These are phyloP conservation scores for Dissostichus mawsoni DNA, from an alignment of 2,113 vertebrate species.

Conservation along the genomic window DNA sequence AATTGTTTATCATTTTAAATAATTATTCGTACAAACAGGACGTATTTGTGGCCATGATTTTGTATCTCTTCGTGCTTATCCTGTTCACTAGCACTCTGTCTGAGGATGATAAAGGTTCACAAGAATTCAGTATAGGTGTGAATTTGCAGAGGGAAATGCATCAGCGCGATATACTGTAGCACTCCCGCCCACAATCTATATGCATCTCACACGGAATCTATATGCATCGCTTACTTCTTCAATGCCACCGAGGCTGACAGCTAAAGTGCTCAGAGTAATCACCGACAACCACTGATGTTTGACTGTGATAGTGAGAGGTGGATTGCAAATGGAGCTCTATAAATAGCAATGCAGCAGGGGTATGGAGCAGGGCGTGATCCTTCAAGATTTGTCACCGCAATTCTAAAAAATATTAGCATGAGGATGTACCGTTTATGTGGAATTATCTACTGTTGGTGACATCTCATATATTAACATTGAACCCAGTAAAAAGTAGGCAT, in stretches of 20 bases:
- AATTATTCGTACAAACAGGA: conserved; percentile 9
- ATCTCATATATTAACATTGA: neutral
- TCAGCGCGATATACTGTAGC: conserved; percentile 1
- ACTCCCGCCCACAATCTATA: conserved; percentile 39
- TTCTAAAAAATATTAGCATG: conserved; percentile 4
- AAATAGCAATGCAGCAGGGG: conserved; percentile 47
- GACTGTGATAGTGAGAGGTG: conserved; percentile 52
- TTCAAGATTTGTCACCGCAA: neutral
- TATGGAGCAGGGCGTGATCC: neutral
- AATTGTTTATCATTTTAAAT: too few relatives aligned
- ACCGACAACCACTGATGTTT: conserved; percentile 59
- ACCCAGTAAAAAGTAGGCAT: neutral
- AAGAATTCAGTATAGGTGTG: conserved; percentile 40
- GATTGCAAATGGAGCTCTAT: conserved; percentile 46
- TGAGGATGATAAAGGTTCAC: conserved; percentile 18
- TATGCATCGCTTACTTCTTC: conserved; percentile 44
- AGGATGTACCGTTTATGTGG: neutral
- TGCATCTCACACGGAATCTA: conserved; percentile 44
- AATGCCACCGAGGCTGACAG: conserved; percentile 41
- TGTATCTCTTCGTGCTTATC: neutral
- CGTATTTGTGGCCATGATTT: too few relatives aligned
- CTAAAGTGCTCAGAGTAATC: conserved; percentile 57
- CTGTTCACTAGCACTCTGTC: neutral
- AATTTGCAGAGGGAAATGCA: conserved; percentile 26
- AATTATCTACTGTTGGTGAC: neutral